Evolutionary conservation across 1,140 invertebrate genomes (phyloP), one percentile per base, ranked within the genome.

Genomic region (Brachionus angularis): DNA sequence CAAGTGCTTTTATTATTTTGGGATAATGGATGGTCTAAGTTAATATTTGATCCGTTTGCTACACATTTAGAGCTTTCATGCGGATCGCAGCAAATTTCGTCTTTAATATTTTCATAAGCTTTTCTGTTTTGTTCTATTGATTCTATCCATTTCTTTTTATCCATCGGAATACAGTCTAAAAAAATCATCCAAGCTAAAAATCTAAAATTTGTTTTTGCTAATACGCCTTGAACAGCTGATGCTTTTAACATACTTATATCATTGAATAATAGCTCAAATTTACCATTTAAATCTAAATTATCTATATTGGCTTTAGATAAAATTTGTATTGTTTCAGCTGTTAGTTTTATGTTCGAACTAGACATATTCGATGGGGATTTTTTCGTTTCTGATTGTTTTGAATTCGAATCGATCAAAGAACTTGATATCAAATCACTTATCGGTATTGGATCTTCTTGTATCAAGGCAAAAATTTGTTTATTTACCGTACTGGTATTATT

Each of bases 161-260:
- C 62, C 62, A 67, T 47, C 3, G 62, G 62, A 5, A 67, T 18
- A 8, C 62, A 67, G 21, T 67, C 62, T 3, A 67, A 18, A 47
- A 67, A 67, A 33, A 67, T 67, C 47, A 67, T 33, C 62, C 62
- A 67, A 12, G 44, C 62, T 21, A 67, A 25, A 47, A 67, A 67
- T 67, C 62, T 46, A 67, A 67, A 67, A 50, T 67, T 67, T 21
- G 62, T 67, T 14, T 47, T 67, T 1, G 62, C 62, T 18, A 67
- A 49, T 21, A 67, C 33, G 21, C 62, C 62, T 46, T 67, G 62
- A 5, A 67, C 62, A 2, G 62, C 62, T 3, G 62, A 67, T 36
- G 62, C 62, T 42, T 67, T 67, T 21, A 67, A 33, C 42, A 50
- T 67, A 31, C 62, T 67, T 14, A 47, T 33, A 50, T 67, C 62